phyloP scores from a whole-genome alignment of 1,140 invertebrate genomes.

The Drosophila watanabei region DNA sequence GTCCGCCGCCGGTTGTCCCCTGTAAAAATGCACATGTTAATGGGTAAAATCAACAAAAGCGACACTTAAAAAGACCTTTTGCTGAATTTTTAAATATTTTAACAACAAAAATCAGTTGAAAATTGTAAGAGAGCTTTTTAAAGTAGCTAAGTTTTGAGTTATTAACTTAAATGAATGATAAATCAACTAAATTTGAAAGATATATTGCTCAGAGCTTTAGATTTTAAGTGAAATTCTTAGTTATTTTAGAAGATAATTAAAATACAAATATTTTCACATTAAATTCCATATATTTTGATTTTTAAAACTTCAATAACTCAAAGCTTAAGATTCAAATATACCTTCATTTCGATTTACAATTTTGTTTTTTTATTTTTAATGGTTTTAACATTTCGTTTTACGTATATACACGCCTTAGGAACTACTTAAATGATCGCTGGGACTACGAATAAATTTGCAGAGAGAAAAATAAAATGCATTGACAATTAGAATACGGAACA shows the following conservation, averaged over 20 bases:
- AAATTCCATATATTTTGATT: too few species aligned
- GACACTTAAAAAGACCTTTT: conserved; percentile 17
- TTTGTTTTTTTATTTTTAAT: conserved; percentile 17
- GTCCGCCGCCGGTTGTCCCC: conserved; percentile 21
- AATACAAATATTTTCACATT: too few species aligned
- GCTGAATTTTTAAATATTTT: not conserved
- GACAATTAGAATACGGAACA: conserved; percentile 64
- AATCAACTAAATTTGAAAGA: not conserved
- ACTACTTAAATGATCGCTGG: conserved; percentile 65
- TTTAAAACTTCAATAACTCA: too few species aligned
- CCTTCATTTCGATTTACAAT: conserved; percentile 19
- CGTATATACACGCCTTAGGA: conserved; percentile 70
- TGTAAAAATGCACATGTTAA: conserved; percentile 22
- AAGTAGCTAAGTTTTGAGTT: not conserved
- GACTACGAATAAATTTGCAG: conserved; percentile 60
- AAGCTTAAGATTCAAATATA: not conserved
- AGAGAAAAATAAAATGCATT: conserved; percentile 71
- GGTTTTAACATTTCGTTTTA: conserved; percentile 46
- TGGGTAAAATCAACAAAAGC: conserved; percentile 14
- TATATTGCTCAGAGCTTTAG: not conserved
- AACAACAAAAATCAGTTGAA: not conserved
- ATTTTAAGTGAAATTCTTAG: not conserved
- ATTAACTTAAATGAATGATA: not conserved
- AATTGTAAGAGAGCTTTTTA: not conserved
- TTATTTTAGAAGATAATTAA: not conserved